A percentile compares a stretch with the other conserved stretches of the same genome.
phyloP scores from a whole-genome alignment of 2,888 invertebrate genomes.

The Drosophila koepferae region DNA sequence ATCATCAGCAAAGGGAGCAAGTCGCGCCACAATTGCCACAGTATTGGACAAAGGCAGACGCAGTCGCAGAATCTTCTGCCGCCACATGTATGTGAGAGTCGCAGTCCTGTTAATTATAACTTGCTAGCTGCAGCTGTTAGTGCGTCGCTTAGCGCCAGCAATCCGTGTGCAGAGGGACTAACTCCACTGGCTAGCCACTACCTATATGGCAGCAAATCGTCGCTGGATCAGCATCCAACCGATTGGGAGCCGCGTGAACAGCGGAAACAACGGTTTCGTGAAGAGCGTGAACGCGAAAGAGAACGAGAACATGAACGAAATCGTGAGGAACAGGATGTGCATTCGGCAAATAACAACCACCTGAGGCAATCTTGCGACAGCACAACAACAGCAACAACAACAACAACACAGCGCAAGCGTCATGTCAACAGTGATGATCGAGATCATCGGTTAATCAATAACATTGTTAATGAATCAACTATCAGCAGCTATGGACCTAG shows the following conservation, averaged over 20 bases:
- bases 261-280: conserved; percentile 64
- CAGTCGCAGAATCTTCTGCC: conserved; percentile 41
- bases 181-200: conserved; percentile 79
- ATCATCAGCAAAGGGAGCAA: conserved; percentile 73
- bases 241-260: conserved; percentile 79
- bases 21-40: conserved; percentile 63
- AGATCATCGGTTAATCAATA: conserved; percentile 89
- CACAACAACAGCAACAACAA: conserved; percentile 46
- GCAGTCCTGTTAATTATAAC: conserved; percentile 79
- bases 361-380: conserved; percentile 43
- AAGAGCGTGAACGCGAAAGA: conserved; percentile 63
- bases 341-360: conserved; percentile 50
- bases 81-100: conserved; percentile 73
- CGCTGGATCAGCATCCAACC: conserved; percentile 69
- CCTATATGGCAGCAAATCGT: conserved; percentile 78
- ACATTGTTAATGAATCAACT: conserved; percentile 40
- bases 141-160: conserved; percentile 23
- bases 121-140: conserved; percentile 21
- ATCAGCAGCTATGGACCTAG: conserved; percentile 30
- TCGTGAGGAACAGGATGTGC: conserved; percentile 39
- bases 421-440: conserved; percentile 85
- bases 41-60: conserved; percentile 51
- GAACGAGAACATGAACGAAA: conserved; percentile 62
- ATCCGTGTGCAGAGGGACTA: conserved; percentile 75
- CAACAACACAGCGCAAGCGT: conserved; percentile 55